Base-by-base conservation (phyloP, 2,888 invertebrate species). In the Xestia sexstrigata region DNA sequence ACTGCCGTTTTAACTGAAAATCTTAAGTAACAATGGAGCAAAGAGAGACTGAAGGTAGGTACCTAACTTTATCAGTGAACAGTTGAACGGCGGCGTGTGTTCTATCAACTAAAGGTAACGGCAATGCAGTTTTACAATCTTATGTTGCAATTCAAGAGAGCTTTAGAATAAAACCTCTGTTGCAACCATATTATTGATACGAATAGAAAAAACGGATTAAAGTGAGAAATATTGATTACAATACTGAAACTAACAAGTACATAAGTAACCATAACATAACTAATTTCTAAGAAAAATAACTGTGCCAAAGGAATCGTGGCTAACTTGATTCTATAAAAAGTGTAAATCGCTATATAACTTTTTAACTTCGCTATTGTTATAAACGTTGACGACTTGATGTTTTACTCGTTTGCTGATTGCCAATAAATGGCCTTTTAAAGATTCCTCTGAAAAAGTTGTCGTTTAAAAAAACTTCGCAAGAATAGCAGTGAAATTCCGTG, bases 401-500 rank as follows among this genome's bases (percentile, higher is more conserved):
- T 69, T 75, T 55, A 63, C 26, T 58, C 5, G 60, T 20, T 75
- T 13, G 23, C 45, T 45, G 23, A 52, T 52, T 20, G 13, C 15
- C 17, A 63, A 47, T 55, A 62, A 52, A 45, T 39, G 26, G 35
- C 26, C 8, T 17, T 52, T 55, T 35, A 35, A 42, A 81, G 8
- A 26, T 20, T 55, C 9, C 0, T 13, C 9, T 17, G 42, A 42
- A 23, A 47, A 58, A 69, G 23, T 69, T 30, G 49, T 15, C 58
- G 69, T 74, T 69, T 26, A 26, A 69, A 74, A 74, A 79, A 78
- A 70, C 30, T 47, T 42, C 47, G 30, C 39, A 76, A 81, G 67
- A 75, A 79, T 70, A 74, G 73, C 74, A 81, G 75, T 75, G 66
- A 73, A 86, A 88, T 78, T 81, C 80, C 77, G 82, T 70, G 70